Evolutionary conservation across 2,113 vertebrate genomes (phyloP), one percentile per base, ranked within the genome.

Genomic region (Pseudorectes ferrugineus): DNA sequence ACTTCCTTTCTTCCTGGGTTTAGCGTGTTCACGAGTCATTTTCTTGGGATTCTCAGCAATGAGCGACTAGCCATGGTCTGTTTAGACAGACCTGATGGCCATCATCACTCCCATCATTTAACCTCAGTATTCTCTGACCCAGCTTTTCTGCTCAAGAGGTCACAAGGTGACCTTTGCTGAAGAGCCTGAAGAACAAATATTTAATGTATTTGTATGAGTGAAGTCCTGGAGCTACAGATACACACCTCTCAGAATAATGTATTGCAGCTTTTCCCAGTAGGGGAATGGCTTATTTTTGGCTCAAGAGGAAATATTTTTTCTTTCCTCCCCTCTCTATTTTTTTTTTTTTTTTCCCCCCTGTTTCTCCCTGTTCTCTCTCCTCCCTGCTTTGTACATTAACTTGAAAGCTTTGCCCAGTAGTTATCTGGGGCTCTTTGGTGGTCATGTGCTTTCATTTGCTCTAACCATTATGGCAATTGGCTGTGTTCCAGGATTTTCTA

Each of bases 271-370:
- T 70, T 58, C 8, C 5, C 8, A 31, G 48, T 6, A 26, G 8
- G 7, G 10, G 21, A 78, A 10, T 33, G 22, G 31, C 43, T 77
- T 77, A 2, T 7, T 62, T 94, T 49, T 81, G 25, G 5, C n/a
- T 67, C 65, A 65, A 26, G 31, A 77, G 49, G 29, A 79, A 46
- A 26, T 74, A 9, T 9, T 28, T 51, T 73, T 43, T 48, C 4
- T 36, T 36, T 40, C 25, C 11, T 5, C 1, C 1, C 3, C 2
- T 2, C 1, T 3, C 8, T 14, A 14, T 49, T 26, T 17, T 29
- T 18, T 14, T 25, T 49, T 26, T 17, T 29, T 18, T 11, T 18
- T 18, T 5, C 5, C 2, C 3, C 10, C 2, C 7, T 4, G 0
- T 66, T 85, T 58, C 14, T 51, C 22, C 36, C 20, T 25, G 11